A percentile compares a stretch with the other conserved stretches of the same genome.
Evolutionary conservation across 2,797 vertebrate genomes (phyloP).

Genomic region (Crypturellus tataupa): DNA sequence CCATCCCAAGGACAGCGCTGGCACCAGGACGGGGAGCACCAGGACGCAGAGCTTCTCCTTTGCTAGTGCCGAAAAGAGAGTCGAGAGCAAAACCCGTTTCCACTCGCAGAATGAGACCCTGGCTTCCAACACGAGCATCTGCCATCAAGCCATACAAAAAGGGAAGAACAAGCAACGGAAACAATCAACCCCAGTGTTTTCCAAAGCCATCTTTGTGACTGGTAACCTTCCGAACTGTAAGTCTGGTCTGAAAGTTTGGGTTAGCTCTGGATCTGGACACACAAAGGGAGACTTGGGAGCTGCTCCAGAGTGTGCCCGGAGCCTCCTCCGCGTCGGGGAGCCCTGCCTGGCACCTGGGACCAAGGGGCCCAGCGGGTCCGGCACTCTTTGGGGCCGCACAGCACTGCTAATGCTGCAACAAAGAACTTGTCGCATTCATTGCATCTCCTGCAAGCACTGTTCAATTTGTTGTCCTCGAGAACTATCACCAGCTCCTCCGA

Average conservation of each 20-base stretch:
- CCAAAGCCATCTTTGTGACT: no score
- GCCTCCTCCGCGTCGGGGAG: background rate
- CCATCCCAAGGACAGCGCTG: background rate
- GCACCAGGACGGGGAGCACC: fast-evolving
- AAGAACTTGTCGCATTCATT: no score
- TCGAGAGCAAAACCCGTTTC: background rate
- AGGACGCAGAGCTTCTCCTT: background rate
- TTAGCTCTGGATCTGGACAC: background rate
- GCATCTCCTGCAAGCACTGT: no score
- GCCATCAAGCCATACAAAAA: background rate
- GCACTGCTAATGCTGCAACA: background rate
- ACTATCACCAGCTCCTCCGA: no score
- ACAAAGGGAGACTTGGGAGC: background rate
- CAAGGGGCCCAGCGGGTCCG: background rate
- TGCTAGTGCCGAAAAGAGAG: background rate
- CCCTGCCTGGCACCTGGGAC: background rate
- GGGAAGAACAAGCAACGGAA: background rate
- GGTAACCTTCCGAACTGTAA: background rate
- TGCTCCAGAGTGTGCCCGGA: background rate
- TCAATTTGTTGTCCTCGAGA: no score
- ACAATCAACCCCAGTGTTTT: background rate
- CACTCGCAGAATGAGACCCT: fast-evolving
- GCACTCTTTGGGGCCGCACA: background rate
- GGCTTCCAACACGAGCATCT: background rate
- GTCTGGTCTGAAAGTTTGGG: background rate